phyloP scores from a whole-genome alignment of 2,113 vertebrate genomes.

The Callospermophilus lateralis region DNA sequence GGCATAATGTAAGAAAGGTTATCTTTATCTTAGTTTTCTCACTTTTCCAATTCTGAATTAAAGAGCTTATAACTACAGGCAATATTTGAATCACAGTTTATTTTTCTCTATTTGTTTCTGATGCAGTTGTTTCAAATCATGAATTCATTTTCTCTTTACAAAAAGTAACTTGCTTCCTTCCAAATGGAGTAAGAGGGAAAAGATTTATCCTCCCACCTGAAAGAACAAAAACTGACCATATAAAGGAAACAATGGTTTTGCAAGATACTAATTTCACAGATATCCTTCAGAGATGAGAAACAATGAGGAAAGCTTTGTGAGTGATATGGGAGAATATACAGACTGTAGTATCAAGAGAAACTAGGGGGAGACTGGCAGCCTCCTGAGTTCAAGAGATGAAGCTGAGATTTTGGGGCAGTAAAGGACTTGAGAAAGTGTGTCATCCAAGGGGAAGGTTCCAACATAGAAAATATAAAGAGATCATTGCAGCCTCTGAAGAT shows the following conservation, averaged over 20 bases:
- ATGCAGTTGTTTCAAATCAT: not conserved
- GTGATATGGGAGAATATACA: not conserved
- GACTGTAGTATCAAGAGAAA: not conserved
- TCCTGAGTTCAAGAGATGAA: not conserved
- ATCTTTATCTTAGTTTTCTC: not conserved
- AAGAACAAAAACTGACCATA: not conserved
- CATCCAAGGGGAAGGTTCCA: not conserved
- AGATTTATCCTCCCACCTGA: not conserved
- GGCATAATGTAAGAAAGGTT: not conserved
- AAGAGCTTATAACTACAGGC: not conserved
- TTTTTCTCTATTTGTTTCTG: slow-evolving; percentile 10
- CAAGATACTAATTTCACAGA: not conserved
- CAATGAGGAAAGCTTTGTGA: not conserved
- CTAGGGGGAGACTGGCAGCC: not conserved
- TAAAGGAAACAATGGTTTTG: not conserved
- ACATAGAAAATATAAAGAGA: not conserved
- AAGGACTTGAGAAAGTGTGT: not conserved
- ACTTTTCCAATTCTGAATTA: slow-evolving; percentile 32
- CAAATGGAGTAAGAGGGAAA: not conserved
- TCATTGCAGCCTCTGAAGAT: not conserved
- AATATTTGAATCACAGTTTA: not conserved
- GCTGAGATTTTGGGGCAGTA: not conserved
- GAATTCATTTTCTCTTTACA: not conserved
- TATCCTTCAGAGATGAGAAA: not conserved
- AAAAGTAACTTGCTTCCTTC: not conserved